Conservation (phyloP, 2,113 vertebrate species). For the Phalacrocorax carbo region DNA sequence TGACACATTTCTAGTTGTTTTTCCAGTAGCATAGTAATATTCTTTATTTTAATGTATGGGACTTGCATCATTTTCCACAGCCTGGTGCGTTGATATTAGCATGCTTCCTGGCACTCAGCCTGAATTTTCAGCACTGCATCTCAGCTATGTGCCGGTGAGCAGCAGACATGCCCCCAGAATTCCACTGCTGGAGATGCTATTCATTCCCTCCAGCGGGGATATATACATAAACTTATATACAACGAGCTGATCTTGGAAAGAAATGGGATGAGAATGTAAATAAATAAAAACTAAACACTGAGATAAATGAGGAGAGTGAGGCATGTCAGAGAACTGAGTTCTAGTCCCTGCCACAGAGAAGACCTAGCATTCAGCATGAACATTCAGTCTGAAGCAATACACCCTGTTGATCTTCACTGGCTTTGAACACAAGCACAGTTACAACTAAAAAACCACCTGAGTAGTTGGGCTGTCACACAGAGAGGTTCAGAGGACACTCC, state of each 20-base stretch:
- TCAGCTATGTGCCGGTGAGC: background rate
- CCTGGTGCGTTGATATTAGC: background rate
- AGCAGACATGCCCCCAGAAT: background rate
- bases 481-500: background rate
- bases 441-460: background rate
- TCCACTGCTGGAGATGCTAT: background rate
- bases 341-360: background rate
- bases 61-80: background rate
- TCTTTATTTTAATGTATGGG: background rate
- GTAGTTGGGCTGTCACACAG: background rate
- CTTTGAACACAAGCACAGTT: background rate
- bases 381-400: background rate
- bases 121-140: background rate
- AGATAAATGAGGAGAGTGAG: background rate
- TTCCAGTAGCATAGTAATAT: background rate
- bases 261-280: background rate
- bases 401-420: background rate
- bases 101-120: background rate
- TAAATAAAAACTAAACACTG: background rate
- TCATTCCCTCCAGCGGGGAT: background rate
- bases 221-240: fast-evolving
- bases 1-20: background rate
- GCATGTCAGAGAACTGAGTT: background rate
- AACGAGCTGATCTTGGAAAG: background rate
- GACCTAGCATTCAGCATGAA: background rate